phyloP scores from a whole-genome alignment of 2,797 vertebrate species.

The Syncerus caffer region DNA sequence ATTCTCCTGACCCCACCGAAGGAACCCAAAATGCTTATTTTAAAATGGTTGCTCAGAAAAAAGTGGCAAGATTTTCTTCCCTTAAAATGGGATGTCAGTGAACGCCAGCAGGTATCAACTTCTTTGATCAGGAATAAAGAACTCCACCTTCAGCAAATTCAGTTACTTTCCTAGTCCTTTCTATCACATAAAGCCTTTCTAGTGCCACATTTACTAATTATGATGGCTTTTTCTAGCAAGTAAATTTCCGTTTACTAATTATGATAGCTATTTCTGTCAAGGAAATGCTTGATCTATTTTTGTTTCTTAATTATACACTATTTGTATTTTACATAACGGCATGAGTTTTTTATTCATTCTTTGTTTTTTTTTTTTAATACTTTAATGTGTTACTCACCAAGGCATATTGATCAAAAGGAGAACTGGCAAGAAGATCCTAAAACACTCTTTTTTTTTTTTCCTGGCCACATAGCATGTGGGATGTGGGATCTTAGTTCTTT shows the following conservation, averaged over 20 bases:
- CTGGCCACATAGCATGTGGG: neutral
- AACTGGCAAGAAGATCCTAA: neutral
- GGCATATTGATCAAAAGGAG: neutral
- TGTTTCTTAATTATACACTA: neutral
- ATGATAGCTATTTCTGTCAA: neutral
- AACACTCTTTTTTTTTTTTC: neutral
- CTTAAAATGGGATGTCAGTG: neutral
- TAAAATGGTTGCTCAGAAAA: neutral
- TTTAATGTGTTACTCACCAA: neutral
- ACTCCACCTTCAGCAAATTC: neutral
- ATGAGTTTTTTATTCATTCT: neutral
- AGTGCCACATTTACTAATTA: neutral
- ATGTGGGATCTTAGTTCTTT: neutral
- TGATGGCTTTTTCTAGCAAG: neutral
- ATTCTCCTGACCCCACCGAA: neutral
- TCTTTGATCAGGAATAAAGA: neutral
- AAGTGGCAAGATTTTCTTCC: neutral
- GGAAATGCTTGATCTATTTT: neutral
- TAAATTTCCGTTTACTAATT: neutral
- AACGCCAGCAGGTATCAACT: neutral
- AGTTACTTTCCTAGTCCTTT: neutral
- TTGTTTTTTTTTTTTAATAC: neutral
- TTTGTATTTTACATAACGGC: neutral
- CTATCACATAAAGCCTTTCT: neutral
- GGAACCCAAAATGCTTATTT: neutral